A percentile compares a stretch with the other conserved stretches of the same genome.
These are phyloP conservation scores for Conus canariensis DNA, from an alignment of 2,888 invertebrate genomes.

Conservation along the genomic window DNA sequence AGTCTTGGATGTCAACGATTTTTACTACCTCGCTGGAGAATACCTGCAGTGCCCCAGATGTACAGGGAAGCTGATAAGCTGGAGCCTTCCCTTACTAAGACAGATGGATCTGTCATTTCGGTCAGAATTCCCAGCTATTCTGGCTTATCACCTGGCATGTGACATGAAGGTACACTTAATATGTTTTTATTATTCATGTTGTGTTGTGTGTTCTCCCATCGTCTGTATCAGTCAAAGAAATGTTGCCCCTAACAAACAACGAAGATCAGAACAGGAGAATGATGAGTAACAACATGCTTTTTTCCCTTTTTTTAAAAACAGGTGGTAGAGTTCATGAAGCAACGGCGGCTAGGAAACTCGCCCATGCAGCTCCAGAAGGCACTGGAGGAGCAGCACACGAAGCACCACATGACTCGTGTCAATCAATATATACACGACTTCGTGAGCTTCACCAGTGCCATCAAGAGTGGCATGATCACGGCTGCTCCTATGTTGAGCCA, in stretches of 20 bases:
- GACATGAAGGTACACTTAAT: too few relatives aligned
- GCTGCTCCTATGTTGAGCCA: neutral
- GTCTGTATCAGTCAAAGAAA: too few relatives aligned
- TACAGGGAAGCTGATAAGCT: neutral
- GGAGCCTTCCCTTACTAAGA: neutral
- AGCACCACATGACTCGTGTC: neutral
- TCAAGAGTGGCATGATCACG: neutral
- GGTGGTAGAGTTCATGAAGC: neutral
- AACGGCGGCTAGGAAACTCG: neutral
- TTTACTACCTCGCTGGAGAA: neutral
- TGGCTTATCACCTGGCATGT: neutral
- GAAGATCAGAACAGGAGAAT: too few relatives aligned
- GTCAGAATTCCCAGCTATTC: constrained; percentile 3
- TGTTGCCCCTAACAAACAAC: too few relatives aligned
- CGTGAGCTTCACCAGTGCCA: neutral
- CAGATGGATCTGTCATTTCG: neutral
- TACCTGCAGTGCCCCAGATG: neutral
- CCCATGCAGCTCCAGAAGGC: neutral
- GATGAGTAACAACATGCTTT: too few relatives aligned
- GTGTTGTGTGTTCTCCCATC: too few relatives aligned
- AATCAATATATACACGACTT: neutral
- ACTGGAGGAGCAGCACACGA: constrained; percentile 8
- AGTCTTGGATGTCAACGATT: too few relatives aligned
- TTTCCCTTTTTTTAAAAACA: too few relatives aligned
- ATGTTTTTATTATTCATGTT: too few relatives aligned